A percentile compares a stretch with the other conserved stretches of the same genome.
These are phyloP conservation scores for Dryadula phaetusa DNA, from an alignment of 2,888 invertebrate genomes.

Conservation along the genomic window DNA sequence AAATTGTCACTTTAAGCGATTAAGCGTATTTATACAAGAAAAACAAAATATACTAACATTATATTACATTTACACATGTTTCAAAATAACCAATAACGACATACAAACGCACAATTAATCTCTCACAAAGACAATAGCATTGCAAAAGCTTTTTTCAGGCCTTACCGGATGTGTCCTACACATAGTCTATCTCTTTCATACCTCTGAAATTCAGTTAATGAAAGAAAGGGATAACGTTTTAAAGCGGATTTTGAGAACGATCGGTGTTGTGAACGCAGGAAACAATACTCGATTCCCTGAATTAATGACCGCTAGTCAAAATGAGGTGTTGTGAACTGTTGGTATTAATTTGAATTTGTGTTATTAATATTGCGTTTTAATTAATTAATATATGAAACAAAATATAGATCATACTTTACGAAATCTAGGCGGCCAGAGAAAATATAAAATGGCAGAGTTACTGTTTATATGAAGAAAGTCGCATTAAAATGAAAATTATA, in stretches of 20 bases:
- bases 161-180: slow-evolving; percentile 60
- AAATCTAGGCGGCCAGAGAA: too few species aligned
- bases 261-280: slow-evolving; percentile 74
- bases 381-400: too few species aligned
- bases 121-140: slow-evolving; percentile 53
- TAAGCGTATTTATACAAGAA: too few species aligned
- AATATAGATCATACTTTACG: too few species aligned
- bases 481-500: too few species aligned
- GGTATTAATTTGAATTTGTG: slow-evolving; percentile 21
- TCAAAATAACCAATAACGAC: slow-evolving; percentile 53
- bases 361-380: background rate
- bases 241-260: slow-evolving; percentile 75
- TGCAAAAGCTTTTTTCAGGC: slow-evolving; percentile 77
- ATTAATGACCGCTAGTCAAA: slow-evolving; percentile 74
- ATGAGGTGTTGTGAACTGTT: slow-evolving; percentile 54
- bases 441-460: too few species aligned
- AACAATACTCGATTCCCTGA: slow-evolving; percentile 81
- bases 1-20: too few species aligned
- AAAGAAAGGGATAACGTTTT: slow-evolving; percentile 59
- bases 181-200: slow-evolving; percentile 54
- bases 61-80: slow-evolving; percentile 41
- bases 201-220: slow-evolving; percentile 43
- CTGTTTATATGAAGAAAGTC: too few species aligned
- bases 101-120: slow-evolving; percentile 53
- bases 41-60: background rate